These are phyloP conservation scores for Apotomis capreana DNA, from an alignment of 2,888 invertebrate genomes.

Conservation along the genomic window DNA sequence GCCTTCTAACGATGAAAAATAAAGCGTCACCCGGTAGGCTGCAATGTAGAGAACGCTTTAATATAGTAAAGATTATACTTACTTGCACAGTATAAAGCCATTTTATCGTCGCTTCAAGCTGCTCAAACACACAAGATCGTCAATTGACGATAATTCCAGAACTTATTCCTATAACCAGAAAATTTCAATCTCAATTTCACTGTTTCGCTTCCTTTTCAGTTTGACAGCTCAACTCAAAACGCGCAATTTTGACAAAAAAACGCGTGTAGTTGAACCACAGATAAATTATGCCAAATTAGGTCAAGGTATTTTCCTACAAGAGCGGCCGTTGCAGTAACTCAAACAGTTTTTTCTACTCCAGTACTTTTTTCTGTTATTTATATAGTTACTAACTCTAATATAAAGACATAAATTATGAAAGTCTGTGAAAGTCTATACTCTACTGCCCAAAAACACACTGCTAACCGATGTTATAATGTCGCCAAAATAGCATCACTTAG, in stretches of 20 bases:
- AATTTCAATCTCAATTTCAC: not conserved
- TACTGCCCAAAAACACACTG: too few species aligned
- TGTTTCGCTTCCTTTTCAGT: conserved; percentile 13
- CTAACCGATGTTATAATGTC: too few species aligned
- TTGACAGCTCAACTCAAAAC: conserved; percentile 8
- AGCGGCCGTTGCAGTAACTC: conserved; percentile 14
- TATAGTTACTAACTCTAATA: too few species aligned
- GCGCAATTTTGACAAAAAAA: conserved; percentile 22
- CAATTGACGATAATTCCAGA: conserved; percentile 41
- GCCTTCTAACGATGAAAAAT: conserved; percentile 5
- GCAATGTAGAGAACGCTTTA: not conserved
- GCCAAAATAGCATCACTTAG: too few species aligned
- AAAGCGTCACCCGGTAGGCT: conserved; percentile 34
- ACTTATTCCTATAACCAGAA: not conserved
- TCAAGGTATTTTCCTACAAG: conserved; percentile 4
- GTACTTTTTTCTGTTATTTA: too few species aligned
- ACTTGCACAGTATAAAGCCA: conserved; percentile 81
- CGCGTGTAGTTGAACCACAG: conserved; percentile 27
- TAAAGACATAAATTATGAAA: too few species aligned
- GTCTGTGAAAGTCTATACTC: too few species aligned
- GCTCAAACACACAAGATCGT: conserved; percentile 45
- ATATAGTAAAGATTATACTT: conserved; percentile 50
- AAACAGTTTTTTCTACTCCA: too few species aligned
- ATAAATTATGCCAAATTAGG: conserved; percentile 7
- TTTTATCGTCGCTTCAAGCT: conserved; percentile 50